A percentile compares a stretch with the other conserved stretches of the same genome.
phyloP scores from a whole-genome alignment of 1,140 invertebrate genomes.

The Scaptomyza pallida region DNA sequence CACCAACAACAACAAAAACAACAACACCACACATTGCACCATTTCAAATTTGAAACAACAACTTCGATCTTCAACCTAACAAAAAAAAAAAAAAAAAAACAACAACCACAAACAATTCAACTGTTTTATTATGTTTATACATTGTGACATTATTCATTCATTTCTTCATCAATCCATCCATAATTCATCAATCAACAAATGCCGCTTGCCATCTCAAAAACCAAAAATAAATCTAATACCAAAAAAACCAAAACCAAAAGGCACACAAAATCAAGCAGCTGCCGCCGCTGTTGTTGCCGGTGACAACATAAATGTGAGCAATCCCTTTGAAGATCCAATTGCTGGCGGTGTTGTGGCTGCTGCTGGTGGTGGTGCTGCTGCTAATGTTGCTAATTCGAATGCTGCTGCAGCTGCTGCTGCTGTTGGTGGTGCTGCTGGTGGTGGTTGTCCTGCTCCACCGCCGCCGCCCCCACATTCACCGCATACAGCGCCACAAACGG shows the following conservation, averaged over 20 bases:
- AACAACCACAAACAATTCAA: conserved; percentile 2
- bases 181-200: conserved; percentile 51
- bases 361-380: conserved; percentile 39
- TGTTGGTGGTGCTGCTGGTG: conserved; percentile 49
- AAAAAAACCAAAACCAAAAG: conserved; percentile 26
- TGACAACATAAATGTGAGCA: conserved; percentile 91
- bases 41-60: conserved; percentile 11
- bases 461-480: conserved; percentile 72
- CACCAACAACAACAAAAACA: conserved; percentile 49
- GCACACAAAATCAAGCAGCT: conserved; percentile 83
- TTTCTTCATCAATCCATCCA: conserved; percentile 58
- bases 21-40: conserved; percentile 42
- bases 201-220: conserved; percentile 37
- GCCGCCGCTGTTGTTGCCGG: conserved; percentile 83
- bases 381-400: conserved; percentile 18
- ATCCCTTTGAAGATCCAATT: conserved; percentile 91
- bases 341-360: too few species aligned
- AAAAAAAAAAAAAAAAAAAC: conserved; percentile 20
- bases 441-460: conserved; percentile 34
- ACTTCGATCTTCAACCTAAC: conserved; percentile 21
- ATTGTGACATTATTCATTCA: conserved; percentile 72
- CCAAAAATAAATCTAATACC: too few species aligned
- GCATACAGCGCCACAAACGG: conserved; percentile 54
- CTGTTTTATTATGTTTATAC: conserved; percentile 63
- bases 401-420: conserved; percentile 8